phyloP scores from a whole-genome alignment of 2,797 vertebrate species.

The Gouania willdenowi region DNA sequence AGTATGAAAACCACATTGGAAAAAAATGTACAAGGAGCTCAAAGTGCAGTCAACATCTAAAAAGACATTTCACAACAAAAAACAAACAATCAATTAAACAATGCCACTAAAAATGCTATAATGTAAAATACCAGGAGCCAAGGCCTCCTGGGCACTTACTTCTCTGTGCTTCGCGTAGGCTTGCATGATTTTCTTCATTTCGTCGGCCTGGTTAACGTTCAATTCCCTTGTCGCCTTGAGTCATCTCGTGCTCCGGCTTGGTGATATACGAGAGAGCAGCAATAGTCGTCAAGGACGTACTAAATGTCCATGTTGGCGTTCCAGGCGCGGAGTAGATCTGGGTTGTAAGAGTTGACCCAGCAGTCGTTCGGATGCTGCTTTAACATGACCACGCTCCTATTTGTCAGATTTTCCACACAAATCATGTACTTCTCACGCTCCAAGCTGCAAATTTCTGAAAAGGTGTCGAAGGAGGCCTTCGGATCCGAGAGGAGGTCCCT shows the following conservation, averaged over 20 bases:
- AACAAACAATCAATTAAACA: too few species aligned
- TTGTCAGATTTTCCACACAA: neutral
- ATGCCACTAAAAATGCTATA: too few species aligned
- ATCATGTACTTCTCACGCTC: fast-evolving
- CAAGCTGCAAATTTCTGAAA: neutral
- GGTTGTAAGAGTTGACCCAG: neutral
- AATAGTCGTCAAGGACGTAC: neutral
- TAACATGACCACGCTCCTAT: fast-evolving
- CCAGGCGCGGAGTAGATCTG: neutral
- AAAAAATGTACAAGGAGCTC: too few species aligned
- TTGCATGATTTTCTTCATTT: conserved; percentile 2
- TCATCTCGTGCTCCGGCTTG: neutral
- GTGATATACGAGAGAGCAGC: neutral
- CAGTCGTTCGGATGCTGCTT: neutral
- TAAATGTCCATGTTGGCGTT: neutral
- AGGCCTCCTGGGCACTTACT: neutral
- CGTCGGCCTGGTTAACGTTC: neutral
- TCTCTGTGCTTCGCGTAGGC: neutral
- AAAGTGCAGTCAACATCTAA: too few species aligned
- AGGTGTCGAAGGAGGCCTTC: neutral
- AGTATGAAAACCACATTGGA: too few species aligned
- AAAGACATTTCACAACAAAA: too few species aligned
- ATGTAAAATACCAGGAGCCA: too few species aligned
- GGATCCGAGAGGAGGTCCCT: neutral
- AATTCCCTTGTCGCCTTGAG: neutral